Percentiles rank a stretch among this genome's conserved stretches.
Evolutionary conservation across 2,888 invertebrate genomes (phyloP).

Genomic region (Tinea pellionella): DNA sequence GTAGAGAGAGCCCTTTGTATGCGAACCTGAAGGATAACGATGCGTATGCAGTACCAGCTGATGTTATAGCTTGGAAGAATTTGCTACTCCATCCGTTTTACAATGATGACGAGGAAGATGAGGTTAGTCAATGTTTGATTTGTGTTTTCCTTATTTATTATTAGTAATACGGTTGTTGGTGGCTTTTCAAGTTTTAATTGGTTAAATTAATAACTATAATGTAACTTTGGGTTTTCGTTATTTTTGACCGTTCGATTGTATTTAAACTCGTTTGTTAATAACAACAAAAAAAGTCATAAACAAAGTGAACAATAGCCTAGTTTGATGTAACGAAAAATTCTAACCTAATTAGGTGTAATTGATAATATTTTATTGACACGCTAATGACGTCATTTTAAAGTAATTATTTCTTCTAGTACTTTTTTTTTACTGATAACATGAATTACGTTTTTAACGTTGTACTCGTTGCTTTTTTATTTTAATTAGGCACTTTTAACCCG

Average conservation of each 20-base stretch:
- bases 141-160: not conserved
- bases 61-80: conserved; percentile 68
- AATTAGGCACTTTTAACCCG: no score
- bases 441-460: not conserved
- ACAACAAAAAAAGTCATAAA: no score
- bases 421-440: not conserved
- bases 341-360: not conserved
- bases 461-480: no score
- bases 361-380: not conserved
- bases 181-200: not conserved
- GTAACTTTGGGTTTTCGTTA: no score
- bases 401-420: not conserved
- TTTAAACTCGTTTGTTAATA: no score
- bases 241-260: no score
- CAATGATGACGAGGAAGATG: conserved; percentile 68
- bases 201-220: no score
- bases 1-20: conserved; percentile 56
- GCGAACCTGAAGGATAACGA: conserved; percentile 58
- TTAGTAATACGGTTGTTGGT: not conserved
- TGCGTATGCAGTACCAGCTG: conserved; percentile 56
- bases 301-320: not conserved
- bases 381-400: not conserved
- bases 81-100: conserved; percentile 55
- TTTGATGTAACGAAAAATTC: not conserved
- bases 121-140: conserved; percentile 36